phyloP scores from a whole-genome alignment of 2,113 vertebrate species.

The Sisor rabdophorus region DNA sequence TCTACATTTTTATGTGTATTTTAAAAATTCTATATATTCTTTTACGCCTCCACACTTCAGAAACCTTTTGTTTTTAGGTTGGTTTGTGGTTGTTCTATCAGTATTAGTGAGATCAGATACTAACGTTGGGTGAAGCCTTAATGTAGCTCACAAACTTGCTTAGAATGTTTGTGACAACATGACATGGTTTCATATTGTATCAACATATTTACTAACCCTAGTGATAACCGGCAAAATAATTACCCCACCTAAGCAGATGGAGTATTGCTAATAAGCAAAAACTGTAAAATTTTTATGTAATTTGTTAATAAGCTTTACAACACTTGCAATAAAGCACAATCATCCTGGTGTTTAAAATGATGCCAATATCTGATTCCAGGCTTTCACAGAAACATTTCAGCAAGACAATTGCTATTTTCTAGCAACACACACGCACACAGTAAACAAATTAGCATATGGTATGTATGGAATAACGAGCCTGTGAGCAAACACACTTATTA shows the following conservation, averaged over 20 bases:
- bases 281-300: neutral
- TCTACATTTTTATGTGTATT: no score
- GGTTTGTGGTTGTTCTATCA: no score
- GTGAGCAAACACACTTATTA: constrained; percentile 1
- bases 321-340: neutral
- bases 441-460: constrained; percentile 1
- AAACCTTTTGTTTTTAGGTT: no score
- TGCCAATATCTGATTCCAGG: neutral
- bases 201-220: neutral
- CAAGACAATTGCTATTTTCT: neutral
- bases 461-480: neutral
- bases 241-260: neutral
- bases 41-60: no score
- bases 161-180: neutral
- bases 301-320: constrained; percentile 8
- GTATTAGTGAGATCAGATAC: no score
- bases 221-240: neutral
- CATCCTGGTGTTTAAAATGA: neutral
- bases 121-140: no score
- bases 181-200: neutral
- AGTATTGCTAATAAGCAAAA: neutral
- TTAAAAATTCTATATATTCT: no score
- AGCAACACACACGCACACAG: neutral
- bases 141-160: no score
- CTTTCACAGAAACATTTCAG: neutral